These are phyloP conservation scores for Cheilinus undulatus DNA, from an alignment of 2,113 vertebrate species.

Conservation along the genomic window DNA sequence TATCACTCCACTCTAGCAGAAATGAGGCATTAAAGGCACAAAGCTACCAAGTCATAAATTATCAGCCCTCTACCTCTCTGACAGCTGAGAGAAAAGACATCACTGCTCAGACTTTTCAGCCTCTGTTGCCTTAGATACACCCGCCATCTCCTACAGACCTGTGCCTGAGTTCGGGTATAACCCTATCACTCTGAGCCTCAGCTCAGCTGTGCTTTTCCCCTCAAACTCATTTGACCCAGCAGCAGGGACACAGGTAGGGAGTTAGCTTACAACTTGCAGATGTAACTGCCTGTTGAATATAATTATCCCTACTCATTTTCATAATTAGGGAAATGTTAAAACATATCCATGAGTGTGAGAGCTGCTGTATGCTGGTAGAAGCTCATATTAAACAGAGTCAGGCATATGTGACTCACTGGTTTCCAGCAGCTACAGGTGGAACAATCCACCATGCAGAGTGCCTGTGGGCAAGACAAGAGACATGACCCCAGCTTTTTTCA, in stretches of 20 bases:
- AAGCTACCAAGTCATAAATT: conserved; percentile 36
- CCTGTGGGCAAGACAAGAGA: conserved; percentile 17
- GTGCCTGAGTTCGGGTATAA: conserved; percentile 26
- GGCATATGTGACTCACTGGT: conserved; percentile 11
- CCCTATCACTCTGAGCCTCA: conserved; percentile 31
- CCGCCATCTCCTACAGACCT: conserved; percentile 6
- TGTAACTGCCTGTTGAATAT: background rate
- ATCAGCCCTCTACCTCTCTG: conserved; percentile 10
- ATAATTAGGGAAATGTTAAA: too few relatives aligned
- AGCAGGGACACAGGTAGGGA: conserved; percentile 43
- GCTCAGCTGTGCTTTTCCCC: conserved; percentile 39
- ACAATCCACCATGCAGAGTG: background rate
- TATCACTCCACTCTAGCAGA: background rate
- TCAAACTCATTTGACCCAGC: conserved; percentile 47
- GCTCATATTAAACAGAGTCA: conserved; percentile 5
- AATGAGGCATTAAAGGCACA: conserved; percentile 15
- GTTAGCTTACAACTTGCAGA: conserved; percentile 5
- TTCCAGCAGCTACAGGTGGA: background rate
- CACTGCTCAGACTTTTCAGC: conserved; percentile 4
- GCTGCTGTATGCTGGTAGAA: background rate
- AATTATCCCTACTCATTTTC: background rate
- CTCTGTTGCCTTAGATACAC: conserved; percentile 1
- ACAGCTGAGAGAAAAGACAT: conserved; percentile 21
- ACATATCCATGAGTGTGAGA: background rate
- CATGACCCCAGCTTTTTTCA: conserved; percentile 20